phyloP scores from a whole-genome alignment of 2,113 vertebrate genomes.

The Trematomus loennbergii region DNA sequence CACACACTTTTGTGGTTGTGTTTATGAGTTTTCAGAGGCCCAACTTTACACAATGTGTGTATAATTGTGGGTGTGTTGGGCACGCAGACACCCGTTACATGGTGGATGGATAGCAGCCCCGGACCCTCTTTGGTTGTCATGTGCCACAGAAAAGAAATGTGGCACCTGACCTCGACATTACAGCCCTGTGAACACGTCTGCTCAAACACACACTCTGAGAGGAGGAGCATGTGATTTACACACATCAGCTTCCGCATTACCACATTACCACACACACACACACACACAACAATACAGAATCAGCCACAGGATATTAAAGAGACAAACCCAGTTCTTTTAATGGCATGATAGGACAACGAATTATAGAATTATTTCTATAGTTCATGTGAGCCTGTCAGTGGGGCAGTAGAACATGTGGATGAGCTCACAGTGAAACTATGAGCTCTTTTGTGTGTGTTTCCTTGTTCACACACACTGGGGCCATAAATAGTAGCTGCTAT shows the following conservation, averaged over 20 bases:
- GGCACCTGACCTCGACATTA: constrained; percentile 71
- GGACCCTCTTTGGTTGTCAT: constrained; percentile 56
- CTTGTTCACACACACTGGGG: constrained; percentile 67
- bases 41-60: background rate
- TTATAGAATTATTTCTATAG: background rate
- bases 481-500: constrained; percentile 76
- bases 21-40: constrained; percentile 5
- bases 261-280: background rate
- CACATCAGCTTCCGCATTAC: background rate
- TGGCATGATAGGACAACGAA: background rate
- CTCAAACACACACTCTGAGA: constrained; percentile 29
- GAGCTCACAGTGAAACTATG: constrained; percentile 38
- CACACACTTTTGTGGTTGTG: background rate
- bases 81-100: background rate
- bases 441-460: constrained; percentile 39
- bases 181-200: constrained; percentile 12
- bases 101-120: constrained; percentile 11
- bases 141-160: constrained; percentile 65
- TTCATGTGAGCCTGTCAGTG: background rate
- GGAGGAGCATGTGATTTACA: background rate
- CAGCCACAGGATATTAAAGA: background rate
- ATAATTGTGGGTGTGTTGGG: background rate
- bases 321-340: background rate
- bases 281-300: no score
- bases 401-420: constrained; percentile 30